Evolutionary conservation across 2,113 vertebrate species (phyloP).

Genomic region (Arenaria interpres): DNA sequence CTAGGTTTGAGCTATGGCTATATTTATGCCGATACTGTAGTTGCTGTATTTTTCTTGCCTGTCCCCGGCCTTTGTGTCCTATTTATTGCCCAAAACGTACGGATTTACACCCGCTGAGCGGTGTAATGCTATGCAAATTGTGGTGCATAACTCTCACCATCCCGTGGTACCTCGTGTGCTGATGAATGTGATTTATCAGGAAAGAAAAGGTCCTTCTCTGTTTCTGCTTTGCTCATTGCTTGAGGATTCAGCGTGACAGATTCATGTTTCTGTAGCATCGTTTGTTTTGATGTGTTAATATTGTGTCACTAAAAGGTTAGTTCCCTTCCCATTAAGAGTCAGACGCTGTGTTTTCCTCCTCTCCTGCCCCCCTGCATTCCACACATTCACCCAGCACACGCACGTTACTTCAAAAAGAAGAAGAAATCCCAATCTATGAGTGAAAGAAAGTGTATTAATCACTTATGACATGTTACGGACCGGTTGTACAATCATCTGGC

Average conservation of each 20-base stretch:
- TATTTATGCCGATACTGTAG: not conserved
- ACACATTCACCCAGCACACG: not conserved
- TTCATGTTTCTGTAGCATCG: not conserved
- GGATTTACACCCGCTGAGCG: not conserved
- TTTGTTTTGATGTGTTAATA: not conserved
- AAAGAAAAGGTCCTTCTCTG: not conserved
- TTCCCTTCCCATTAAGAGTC: not conserved
- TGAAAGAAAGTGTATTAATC: not conserved
- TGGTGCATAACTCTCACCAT: not conserved
- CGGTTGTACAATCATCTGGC: not conserved
- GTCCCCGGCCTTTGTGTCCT: not conserved
- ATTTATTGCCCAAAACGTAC: not conserved
- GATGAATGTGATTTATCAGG: not conserved
- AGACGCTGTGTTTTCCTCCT: not conserved
- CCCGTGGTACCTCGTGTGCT: not conserved
- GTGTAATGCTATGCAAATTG: not conserved
- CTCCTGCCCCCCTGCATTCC: too few relatives aligned
- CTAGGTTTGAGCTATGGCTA: not conserved
- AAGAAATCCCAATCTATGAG: not conserved
- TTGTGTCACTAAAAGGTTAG: not conserved
- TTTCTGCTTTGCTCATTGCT: not conserved
- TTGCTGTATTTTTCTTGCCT: not conserved
- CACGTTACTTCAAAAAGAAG: not conserved
- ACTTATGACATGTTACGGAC: too few relatives aligned
- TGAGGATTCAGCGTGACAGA: not conserved